These are phyloP conservation scores for Platycercus adscitus DNA, from an alignment of 2,113 vertebrate genomes.

Conservation along the genomic window DNA sequence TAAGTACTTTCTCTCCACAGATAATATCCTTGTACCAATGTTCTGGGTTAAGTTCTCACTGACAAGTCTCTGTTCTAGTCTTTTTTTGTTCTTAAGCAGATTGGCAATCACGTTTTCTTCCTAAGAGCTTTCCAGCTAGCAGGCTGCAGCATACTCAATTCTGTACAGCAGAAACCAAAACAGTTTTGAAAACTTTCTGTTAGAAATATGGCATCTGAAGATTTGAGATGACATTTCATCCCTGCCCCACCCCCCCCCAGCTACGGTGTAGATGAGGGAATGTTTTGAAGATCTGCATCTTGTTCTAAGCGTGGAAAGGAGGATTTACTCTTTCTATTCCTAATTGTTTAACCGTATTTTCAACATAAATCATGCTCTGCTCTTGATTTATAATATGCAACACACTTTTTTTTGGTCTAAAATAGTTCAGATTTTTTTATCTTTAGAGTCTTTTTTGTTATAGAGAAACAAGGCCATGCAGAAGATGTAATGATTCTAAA, in stretches of 20 bases:
- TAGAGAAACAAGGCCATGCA: conserved; percentile 13
- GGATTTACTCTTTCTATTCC: background rate
- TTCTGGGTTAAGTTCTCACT: background rate
- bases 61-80: background rate
- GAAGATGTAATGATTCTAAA: background rate
- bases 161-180: background rate
- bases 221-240: background rate
- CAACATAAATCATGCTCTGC: background rate
- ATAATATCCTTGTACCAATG: background rate
- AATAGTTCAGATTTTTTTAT: conserved; percentile 4
- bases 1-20: background rate
- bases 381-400: background rate
- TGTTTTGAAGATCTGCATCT: background rate
- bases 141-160: background rate
- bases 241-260: background rate
- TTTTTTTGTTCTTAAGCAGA: background rate
- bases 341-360: background rate
- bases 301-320: background rate
- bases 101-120: background rate
- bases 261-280: background rate
- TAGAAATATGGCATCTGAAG: background rate
- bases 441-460: background rate
- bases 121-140: background rate
- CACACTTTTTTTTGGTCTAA: background rate
- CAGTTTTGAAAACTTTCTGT: background rate